Evolutionary conservation across 2,113 vertebrate genomes (phyloP).

Genomic region (Catharus minimus): DNA sequence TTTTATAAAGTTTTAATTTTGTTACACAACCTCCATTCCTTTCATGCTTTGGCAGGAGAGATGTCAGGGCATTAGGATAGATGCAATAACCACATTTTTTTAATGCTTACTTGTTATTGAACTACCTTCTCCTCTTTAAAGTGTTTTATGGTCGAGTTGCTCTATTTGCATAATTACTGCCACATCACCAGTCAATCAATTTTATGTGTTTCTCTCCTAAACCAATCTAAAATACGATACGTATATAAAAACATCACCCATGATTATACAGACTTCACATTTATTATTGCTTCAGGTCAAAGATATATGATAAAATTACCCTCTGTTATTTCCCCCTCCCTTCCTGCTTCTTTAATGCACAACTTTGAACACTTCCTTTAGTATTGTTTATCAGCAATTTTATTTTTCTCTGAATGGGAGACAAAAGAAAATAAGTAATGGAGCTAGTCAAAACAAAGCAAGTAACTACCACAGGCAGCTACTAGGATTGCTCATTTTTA

Average conservation of each 20-base stretch:
- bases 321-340: background rate
- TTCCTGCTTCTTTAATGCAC: slow-evolving; percentile 9
- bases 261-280: background rate
- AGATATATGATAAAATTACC: background rate
- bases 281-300: slow-evolving; percentile 17
- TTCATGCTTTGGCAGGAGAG: background rate
- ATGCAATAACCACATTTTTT: background rate
- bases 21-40: slow-evolving; percentile 22
- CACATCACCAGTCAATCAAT: slow-evolving; percentile 49
- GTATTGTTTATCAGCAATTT: slow-evolving; percentile 28
- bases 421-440: background rate
- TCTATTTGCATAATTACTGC: slow-evolving; percentile 57
- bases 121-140: background rate
- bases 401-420: slow-evolving; percentile 13
- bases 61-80: background rate
- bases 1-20: slow-evolving; percentile 34
- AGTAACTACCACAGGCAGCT: background rate
- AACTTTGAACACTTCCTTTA: background rate
- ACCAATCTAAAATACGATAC: background rate
- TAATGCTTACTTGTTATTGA: background rate
- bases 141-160: background rate
- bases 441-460: slow-evolving; percentile 19
- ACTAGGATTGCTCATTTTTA: background rate
- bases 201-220: slow-evolving; percentile 34
- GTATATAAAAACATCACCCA: slow-evolving; percentile 32